Conservation (phyloP, 2,888 invertebrate genomes). For the Scaptodrosophila latifasciaeformis region DNA sequence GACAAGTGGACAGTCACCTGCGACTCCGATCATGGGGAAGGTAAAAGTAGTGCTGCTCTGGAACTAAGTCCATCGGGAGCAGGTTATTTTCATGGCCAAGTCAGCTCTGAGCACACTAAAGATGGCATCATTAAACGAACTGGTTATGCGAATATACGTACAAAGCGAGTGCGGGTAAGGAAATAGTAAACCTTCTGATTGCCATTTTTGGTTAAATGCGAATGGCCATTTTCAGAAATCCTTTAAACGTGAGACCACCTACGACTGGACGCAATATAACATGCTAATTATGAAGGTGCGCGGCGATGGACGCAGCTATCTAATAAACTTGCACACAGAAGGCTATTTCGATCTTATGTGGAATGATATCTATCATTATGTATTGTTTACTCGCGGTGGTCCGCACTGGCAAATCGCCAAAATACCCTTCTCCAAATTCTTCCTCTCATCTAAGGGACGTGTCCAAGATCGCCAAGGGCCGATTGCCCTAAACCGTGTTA, state of each 20-base stretch:
- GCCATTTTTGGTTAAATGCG: not conserved
- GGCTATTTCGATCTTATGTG: constrained; percentile 89
- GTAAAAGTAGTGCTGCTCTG: constrained; percentile 82
- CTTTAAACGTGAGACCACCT: constrained; percentile 82
- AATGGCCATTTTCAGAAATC: constrained; percentile 80
- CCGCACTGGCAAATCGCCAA: constrained; percentile 97
- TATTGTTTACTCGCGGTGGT: constrained; percentile 94
- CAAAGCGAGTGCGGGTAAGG: constrained; percentile 80
- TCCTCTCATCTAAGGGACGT: constrained; percentile 86
- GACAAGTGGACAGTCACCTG: constrained; percentile 84
- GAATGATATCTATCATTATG: constrained; percentile 91
- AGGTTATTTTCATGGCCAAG: constrained; percentile 83
- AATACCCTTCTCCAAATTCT: constrained; percentile 97
- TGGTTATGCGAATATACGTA: constrained; percentile 89
- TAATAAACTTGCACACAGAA: constrained; percentile 85
- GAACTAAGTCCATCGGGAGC: constrained; percentile 81
- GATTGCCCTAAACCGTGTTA: constrained; percentile 79
- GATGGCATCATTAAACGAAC: constrained; percentile 86
- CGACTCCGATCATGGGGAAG: constrained; percentile 89
- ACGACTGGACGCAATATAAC: constrained; percentile 87
- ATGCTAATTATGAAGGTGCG: constrained; percentile 85
- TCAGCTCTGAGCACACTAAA: constrained; percentile 83
- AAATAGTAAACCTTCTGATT: not conserved
- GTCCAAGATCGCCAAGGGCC: constrained; percentile 87
- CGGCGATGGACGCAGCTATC: constrained; percentile 95